Percentiles rank a stretch among this genome's conserved stretches.
Evolutionary conservation across 2,113 vertebrate species (phyloP).

Genomic region (Onychostruthus taczanowskii): DNA sequence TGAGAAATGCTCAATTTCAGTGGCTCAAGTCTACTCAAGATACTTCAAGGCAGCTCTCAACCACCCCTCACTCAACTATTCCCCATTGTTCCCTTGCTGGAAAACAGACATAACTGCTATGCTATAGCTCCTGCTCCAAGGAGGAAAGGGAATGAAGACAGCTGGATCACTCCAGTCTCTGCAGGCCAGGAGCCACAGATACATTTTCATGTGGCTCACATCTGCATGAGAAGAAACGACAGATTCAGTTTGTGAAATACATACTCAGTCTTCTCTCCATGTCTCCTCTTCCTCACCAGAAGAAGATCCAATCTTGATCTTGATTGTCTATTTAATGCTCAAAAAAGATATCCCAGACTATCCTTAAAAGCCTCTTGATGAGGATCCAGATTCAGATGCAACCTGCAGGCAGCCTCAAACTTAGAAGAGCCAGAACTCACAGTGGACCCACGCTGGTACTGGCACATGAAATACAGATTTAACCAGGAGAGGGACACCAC

Average conservation of each 20-base stretch:
- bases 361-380: not conserved
- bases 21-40: not conserved
- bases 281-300: not conserved
- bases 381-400: not conserved
- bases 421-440: not conserved
- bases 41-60: not conserved
- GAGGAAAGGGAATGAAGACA: not conserved
- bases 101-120: not conserved
- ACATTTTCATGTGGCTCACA: not conserved
- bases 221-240: not conserved
- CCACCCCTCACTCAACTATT: not conserved
- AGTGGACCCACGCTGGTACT: not conserved
- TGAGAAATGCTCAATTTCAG: not conserved
- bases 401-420: not conserved
- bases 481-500: not conserved
- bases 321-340: not conserved
- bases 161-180: not conserved
- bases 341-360: not conserved
- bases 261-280: not conserved
- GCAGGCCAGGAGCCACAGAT: not conserved
- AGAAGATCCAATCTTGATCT: not conserved
- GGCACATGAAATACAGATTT: fast-evolving
- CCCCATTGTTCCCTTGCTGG: not conserved
- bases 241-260: not conserved
- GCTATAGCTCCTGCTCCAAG: not conserved